phyloP scores from a whole-genome alignment of 30 jellyfish, hydroid and myxozoan species.

The Aurelia aurita region DNA sequence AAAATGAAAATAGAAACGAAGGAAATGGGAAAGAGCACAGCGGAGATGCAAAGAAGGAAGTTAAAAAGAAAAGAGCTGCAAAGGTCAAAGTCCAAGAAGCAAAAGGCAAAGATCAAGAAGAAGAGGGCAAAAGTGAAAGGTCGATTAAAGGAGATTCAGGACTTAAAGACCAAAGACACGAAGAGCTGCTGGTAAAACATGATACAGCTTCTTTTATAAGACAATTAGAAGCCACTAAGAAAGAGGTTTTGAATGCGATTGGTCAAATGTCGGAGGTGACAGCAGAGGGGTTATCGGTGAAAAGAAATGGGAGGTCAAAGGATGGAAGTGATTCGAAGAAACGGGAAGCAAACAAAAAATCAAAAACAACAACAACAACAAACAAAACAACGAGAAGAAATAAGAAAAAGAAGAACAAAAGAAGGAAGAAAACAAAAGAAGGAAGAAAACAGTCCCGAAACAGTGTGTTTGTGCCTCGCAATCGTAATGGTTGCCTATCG shows the following conservation, averaged over 20 bases:
- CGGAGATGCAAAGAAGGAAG: background rate
- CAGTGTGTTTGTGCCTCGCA: too few relatives aligned
- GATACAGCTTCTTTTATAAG: background rate
- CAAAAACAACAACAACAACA: too few relatives aligned
- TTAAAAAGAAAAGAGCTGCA: background rate
- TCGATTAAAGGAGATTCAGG: background rate
- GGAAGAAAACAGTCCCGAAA: too few relatives aligned
- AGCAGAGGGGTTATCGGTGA: too few relatives aligned
- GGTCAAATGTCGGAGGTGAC: too few relatives aligned
- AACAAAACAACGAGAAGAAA: too few relatives aligned
- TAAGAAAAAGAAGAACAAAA: too few relatives aligned
- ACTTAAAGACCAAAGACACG: background rate
- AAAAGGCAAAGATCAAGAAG: background rate
- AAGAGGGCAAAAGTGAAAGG: constrained; percentile 1
- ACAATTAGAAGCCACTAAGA: background rate
- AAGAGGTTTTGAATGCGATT: background rate
- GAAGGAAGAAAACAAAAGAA: too few relatives aligned
- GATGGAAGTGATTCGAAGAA: too few relatives aligned
- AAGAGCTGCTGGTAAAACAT: background rate
- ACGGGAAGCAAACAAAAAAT: too few relatives aligned
- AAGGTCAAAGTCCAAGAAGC: background rate
- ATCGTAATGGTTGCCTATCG: too few relatives aligned
- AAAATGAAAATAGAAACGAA: background rate
- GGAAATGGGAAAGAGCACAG: background rate
- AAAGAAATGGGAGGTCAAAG: too few relatives aligned